phyloP scores from a whole-genome alignment of 2,797 vertebrate genomes.

The Sebastes dallii region DNA sequence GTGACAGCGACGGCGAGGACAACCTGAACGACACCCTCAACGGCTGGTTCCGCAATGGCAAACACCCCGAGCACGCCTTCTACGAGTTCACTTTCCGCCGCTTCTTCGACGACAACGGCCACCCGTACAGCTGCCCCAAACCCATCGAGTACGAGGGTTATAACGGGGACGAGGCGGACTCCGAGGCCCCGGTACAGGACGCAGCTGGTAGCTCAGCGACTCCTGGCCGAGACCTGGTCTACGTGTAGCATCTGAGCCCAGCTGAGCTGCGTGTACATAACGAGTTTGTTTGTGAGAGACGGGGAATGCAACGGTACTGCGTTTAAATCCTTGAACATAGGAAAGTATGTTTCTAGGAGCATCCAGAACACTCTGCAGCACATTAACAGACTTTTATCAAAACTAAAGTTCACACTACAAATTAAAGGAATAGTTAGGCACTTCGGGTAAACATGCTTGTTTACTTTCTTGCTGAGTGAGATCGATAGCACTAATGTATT shows the following conservation, averaged over 20 bases:
- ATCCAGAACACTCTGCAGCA: constrained; percentile 13
- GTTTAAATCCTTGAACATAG: constrained; percentile 30
- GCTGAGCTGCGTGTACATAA: constrained; percentile 6
- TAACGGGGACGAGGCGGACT: constrained; percentile 78
- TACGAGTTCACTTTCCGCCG: constrained; percentile 98
- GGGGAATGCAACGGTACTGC: constrained; percentile 7
- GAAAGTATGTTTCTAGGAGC: constrained; percentile 27
- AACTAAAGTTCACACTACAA: not conserved
- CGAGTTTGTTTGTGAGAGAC: constrained; percentile 1
- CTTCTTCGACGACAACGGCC: constrained; percentile 98
- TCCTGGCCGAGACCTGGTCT: constrained; percentile 89
- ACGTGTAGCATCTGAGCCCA: constrained; percentile 81
- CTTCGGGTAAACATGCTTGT: not conserved
- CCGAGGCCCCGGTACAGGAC: constrained; percentile 50
- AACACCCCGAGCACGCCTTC: constrained; percentile 97
- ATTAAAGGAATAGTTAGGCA: not conserved
- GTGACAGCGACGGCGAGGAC: constrained; percentile 87
- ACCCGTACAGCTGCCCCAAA: constrained; percentile 97
- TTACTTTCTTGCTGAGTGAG: not conserved
- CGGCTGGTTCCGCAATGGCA: constrained; percentile 95
- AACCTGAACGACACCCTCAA: constrained; percentile 93
- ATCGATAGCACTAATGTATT: fast-evolving
- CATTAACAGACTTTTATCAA: not conserved
- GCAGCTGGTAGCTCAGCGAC: constrained; percentile 28
- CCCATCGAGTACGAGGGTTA: constrained; percentile 92